Evolutionary conservation across 2,797 vertebrate species (phyloP), one percentile per base, ranked within the genome.

Genomic region (Pseudochaenichthys georgianus): DNA sequence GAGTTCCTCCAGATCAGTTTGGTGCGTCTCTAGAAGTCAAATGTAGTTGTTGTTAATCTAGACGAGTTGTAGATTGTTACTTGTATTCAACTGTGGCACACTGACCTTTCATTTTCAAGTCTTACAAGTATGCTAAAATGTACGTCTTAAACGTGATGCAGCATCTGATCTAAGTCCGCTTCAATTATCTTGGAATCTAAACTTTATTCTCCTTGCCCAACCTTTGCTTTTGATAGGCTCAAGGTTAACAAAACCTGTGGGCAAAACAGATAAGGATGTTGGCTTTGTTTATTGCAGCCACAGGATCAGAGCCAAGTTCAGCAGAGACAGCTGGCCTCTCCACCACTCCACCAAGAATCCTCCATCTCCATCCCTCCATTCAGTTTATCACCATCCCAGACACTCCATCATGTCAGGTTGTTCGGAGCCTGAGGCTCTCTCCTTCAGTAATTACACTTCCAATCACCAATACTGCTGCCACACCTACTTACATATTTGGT

Each of bases 401-500:
- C 0, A 1, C 21, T 2, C 28, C 82, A 11, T 46, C 57, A 0
- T 78, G 90, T 48, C 89, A 85, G 34, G 58, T 87, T 13, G 76
- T 93, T 64, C 89, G 74, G 54, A 51, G 70, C 0, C 13, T 80
- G 47, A 57, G 59, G 6, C 15, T 88, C 15, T 70, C 82, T 47
- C 77, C 81, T 64, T 69, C 85, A 0, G 43, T 88, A 11, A 64
- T 91, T 19, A 46, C 71, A 16, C 55, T 92, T n/a, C 78, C 87
- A 17, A 16, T 86, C 5, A 23, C 69, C 55, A 76, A 47, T 31
- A 42, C 81, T 9, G 23, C 80, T 17, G 6, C 83, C 38, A 1
- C 73, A 10, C 79, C 89, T 7, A 76, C 84, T 7, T 91, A 81
- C 60, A 86, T 93, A 73, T 34, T 93, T 0, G 87, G 92, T 94